These are phyloP conservation scores for Sinopyrophorus schimmeli DNA, from an alignment of 2,888 invertebrate species.

Conservation along the genomic window DNA sequence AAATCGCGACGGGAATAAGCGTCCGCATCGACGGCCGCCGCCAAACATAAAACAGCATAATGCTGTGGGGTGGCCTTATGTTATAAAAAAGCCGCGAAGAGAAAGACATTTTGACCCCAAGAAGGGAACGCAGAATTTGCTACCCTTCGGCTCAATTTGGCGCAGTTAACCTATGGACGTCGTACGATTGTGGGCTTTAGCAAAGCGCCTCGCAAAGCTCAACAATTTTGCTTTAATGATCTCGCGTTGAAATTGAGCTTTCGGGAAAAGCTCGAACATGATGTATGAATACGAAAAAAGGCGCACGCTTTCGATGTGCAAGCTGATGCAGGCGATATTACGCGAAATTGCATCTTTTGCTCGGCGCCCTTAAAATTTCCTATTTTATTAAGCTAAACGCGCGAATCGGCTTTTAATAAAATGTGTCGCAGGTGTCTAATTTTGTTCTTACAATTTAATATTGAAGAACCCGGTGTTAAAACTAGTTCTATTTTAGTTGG, in stretches of 20 bases:
- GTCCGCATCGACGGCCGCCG: constrained; percentile 35
- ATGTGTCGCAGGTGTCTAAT: too few species aligned
- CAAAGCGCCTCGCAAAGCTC: constrained; percentile 30
- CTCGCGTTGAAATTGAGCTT: constrained; percentile 45
- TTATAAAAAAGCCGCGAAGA: constrained; percentile 51
- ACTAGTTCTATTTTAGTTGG: too few species aligned
- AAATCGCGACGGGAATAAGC: constrained; percentile 39
- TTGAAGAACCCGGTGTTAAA: too few species aligned
- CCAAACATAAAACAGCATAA: constrained; percentile 42
- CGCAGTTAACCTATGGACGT: constrained; percentile 47
- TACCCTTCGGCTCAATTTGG: constrained; percentile 49
- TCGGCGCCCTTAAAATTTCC: too few species aligned
- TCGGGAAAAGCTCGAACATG: constrained; percentile 41
- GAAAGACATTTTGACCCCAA: constrained; percentile 52
- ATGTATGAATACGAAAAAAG: constrained; percentile 48
- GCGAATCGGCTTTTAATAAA: too few species aligned
- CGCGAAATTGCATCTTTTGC: constrained; percentile 39
- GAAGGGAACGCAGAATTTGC: constrained; percentile 40
- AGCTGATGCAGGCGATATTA: constrained; percentile 32
- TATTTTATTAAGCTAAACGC: too few species aligned
- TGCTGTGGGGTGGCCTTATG: constrained; percentile 41
- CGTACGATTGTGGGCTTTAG: constrained; percentile 37
- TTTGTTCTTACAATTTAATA: too few species aligned
- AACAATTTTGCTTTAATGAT: constrained; percentile 41
- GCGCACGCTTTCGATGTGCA: constrained; percentile 42